A percentile compares a stretch with the other conserved stretches of the same genome.
phyloP scores from a whole-genome alignment of 2,797 vertebrate species.

The Eulemur coronatus region DNA sequence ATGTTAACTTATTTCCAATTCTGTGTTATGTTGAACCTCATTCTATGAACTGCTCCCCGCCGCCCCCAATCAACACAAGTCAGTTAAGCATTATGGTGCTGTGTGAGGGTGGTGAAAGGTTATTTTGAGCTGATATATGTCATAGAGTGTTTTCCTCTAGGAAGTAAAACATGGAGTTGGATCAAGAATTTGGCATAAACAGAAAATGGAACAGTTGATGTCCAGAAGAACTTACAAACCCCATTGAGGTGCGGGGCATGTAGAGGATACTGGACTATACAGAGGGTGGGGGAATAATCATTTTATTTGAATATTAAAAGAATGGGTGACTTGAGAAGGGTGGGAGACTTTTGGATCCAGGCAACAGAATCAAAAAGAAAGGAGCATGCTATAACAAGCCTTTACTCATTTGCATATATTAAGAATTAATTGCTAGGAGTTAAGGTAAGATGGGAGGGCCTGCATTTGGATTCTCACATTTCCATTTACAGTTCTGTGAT shows the following conservation, averaged over 20 bases:
- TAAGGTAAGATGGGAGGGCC: neutral
- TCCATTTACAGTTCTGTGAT: neutral
- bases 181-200: neutral
- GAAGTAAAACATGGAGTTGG: neutral
- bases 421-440: neutral
- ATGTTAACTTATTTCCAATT: neutral
- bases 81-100: neutral
- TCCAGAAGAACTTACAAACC: neutral
- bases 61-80: neutral
- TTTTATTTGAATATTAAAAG: neutral
- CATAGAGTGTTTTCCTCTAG: neutral
- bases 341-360: neutral
- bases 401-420: neutral
- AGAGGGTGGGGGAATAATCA: neutral
- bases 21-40: neutral
- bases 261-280: neutral
- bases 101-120: neutral
- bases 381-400: neutral
- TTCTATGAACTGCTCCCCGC: neutral
- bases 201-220: neutral
- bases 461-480: neutral
- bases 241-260: rapidly evolving
- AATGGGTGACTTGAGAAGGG: neutral
- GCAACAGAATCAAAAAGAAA: neutral
- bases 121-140: neutral